These are phyloP conservation scores for Amia ocellicauda DNA, from an alignment of 2,113 vertebrate species.

Conservation along the genomic window DNA sequence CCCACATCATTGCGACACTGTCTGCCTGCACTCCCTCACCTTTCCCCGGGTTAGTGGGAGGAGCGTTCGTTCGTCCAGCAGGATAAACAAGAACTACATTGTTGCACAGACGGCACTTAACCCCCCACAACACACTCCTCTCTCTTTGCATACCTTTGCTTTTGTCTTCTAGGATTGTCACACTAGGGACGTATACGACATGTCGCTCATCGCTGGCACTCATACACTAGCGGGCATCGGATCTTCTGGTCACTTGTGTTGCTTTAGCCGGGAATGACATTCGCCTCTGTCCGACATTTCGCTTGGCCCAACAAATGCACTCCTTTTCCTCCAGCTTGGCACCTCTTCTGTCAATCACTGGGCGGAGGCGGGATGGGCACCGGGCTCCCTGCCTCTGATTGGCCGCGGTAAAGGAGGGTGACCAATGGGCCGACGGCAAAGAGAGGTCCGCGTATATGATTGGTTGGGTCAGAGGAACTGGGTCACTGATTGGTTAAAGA, in stretches of 20 bases:
- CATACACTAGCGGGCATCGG: neutral
- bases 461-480: neutral
- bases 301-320: neutral
- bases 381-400: neutral
- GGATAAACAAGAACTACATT: constrained; percentile 32
- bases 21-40: no score
- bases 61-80: constrained; percentile 21
- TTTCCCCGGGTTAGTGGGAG: constrained; percentile 12
- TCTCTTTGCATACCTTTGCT: no score
- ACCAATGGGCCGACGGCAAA: neutral
- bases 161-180: no score
- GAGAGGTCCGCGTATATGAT: neutral
- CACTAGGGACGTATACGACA: no score
- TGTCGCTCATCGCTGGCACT: no score
- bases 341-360: constrained; percentile 26
- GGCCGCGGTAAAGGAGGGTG: neutral
- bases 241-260: neutral
- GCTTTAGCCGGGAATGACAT: no score
- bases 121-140: no score
- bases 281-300: neutral
- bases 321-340: constrained; percentile 19
- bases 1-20: constrained; percentile 8
- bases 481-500: neutral
- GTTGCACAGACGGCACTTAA: neutral
- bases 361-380: neutral